Evolutionary conservation across 1,140 invertebrate species (phyloP), one percentile per base, ranked within the genome.

Genomic region (Phortica variegata): DNA sequence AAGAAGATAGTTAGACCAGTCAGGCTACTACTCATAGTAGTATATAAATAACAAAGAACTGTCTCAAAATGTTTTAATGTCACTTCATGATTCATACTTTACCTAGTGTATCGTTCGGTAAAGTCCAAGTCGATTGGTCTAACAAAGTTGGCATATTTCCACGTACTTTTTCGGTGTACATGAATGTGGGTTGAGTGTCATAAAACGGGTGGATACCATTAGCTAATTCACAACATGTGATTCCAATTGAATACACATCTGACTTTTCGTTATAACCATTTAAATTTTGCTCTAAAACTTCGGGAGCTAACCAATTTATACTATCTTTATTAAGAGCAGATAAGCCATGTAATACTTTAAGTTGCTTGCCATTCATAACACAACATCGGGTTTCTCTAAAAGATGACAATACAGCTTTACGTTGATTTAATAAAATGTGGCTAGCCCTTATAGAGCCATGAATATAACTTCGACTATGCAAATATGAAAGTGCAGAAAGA

Each of bases 201-300:
- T 83, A 82, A 79, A 91, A 96, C 1, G 93, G 93, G 60, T 90
- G 87, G 37, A 87, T 81, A 0, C 93, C 92, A 79, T 95, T 96
- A 18, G 87, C 91, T 52, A 96, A 73, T 79, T 95, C 93, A 79
- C 91, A 95, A 31, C 87, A 84, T 12, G 89, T 83, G 48, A 95
- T 88, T 26, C 93, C 93, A 39, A 95, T 55, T 56, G 91, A 95
- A 63, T 96, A 95, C 20, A 94, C 87, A 77, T 96, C 93, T 3
- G 90, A 91, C 60, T 89, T 89, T 66, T 88, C 86, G 70, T 90
- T 88, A 66, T 95, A 95, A 7, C 93, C 93, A 57, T 82, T 80
- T 46, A 95, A 78, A 79, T 95, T 94, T 85, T 93, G 91, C 79
- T 91, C 86, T 17, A 95, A 77, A n/a, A 95, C 75, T 78, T 96